A percentile compares a stretch with the other conserved stretches of the same genome.
Conservation (phyloP, 2,113 vertebrate genomes). For the Apodemus speciosus region DNA sequence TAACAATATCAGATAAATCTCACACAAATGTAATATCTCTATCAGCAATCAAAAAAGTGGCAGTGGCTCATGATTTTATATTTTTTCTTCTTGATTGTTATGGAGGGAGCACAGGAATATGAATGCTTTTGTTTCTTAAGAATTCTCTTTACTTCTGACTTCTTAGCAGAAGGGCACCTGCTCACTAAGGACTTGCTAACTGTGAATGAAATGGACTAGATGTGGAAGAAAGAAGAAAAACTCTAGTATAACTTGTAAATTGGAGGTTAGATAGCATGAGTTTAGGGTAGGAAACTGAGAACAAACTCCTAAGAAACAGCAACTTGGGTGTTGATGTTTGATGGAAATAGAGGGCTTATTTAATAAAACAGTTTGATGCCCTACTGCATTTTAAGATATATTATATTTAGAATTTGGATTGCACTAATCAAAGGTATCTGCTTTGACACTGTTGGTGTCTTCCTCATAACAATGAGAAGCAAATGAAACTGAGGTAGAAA, state of each 20-base stretch:
- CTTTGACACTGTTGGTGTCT: neutral
- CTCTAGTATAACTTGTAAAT: neutral
- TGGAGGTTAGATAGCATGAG: neutral
- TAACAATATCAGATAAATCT: constrained; percentile 46
- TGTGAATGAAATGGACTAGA: constrained; percentile 16
- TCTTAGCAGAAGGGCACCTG: neutral
- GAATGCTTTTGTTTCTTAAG: neutral
- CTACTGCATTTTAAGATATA: constrained; percentile 31
- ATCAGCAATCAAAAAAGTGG: neutral
- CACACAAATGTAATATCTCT: neutral
- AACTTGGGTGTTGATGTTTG: neutral
- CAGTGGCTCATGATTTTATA: neutral
- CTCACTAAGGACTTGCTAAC: constrained; percentile 20
- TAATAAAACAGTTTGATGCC: neutral
- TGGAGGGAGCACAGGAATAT: no score
- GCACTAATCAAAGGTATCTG: neutral
- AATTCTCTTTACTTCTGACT: neutral
- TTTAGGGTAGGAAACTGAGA: neutral
- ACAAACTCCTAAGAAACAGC: constrained; percentile 28
- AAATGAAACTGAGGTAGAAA: constrained; percentile 44
- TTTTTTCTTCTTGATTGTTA: neutral
- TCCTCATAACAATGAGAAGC: constrained; percentile 25
- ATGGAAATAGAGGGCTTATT: neutral
- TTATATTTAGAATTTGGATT: constrained; percentile 48
- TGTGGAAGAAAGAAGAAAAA: neutral